Percentiles rank a stretch among this genome's conserved stretches.
phyloP scores from a whole-genome alignment of 2,888 invertebrate genomes.

The Macropis europaea region DNA sequence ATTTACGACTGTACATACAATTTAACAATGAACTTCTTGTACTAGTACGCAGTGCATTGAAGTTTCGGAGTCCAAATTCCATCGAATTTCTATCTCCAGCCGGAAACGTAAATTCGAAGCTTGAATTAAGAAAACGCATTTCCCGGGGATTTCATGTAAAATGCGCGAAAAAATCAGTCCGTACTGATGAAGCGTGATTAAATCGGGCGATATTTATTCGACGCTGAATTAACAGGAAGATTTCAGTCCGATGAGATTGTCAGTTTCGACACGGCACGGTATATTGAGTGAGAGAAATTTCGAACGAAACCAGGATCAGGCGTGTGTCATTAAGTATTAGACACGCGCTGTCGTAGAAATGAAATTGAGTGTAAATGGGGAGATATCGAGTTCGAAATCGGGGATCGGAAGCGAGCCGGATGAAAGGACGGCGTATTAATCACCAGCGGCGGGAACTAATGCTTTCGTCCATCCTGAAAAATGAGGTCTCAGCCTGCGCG shows the following conservation, averaged over 20 bases:
- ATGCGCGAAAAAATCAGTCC: no score
- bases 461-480: slow-evolving; percentile 34
- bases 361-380: slow-evolving; percentile 37
- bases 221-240: neutral
- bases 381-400: slow-evolving; percentile 41
- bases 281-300: neutral
- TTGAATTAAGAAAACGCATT: no score
- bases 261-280: no score
- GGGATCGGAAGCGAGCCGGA: slow-evolving; percentile 1
- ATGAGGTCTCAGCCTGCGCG: slow-evolving; percentile 6
- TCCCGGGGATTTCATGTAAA: no score
- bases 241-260: neutral
- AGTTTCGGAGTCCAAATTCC: no score
- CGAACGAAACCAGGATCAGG: neutral
- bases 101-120: no score
- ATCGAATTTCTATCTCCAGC: no score
- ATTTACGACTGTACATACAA: no score
- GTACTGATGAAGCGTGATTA: no score
- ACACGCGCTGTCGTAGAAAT: neutral
- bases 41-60: no score
- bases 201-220: neutral
- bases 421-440: slow-evolving; percentile 34
- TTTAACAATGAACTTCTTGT: no score
- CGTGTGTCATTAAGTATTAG: neutral
- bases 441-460: slow-evolving; percentile 30